Evolutionary conservation across 53 echinoderm and acorn worm genomes (phyloP), one percentile per base, ranked within the genome.

Genomic region (Temnopleurus reevesii): DNA sequence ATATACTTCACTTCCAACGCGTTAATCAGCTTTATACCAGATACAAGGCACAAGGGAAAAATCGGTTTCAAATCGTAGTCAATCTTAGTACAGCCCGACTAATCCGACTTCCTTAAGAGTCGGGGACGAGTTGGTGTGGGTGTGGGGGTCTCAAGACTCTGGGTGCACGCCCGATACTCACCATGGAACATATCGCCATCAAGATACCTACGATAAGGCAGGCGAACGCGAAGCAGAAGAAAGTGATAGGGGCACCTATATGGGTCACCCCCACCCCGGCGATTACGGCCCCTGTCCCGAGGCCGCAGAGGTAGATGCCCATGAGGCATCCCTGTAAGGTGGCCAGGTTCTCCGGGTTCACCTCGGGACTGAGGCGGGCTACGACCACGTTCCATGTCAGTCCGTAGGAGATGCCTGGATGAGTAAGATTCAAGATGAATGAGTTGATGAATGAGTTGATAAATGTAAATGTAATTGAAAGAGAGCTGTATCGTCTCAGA

Each of bases 381-480:
- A 93, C 93, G 4, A 96, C 43, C 35, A 93, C 90, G 38, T 95
- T 95, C 96, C 95, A 95, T 6, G 95, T 93, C 18, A 95, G 91
- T 5, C 95, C 95, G 9, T 89, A 89, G 26, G 95, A 95, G 44
- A 96, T 87, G 0, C 96, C 96, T 96, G n/a, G n/a, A n/a, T n/a
- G n/a, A n/a, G n/a, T n/a, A n/a, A n/a, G n/a, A n/a, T n/a, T n/a
- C n/a, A n/a, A n/a, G n/a, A n/a, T n/a, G n/a, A n/a, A n/a, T n/a
- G n/a, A n/a, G n/a, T n/a, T n/a, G n/a, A n/a, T n/a, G n/a, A n/a
- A n/a, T n/a, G n/a, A n/a, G n/a, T n/a, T n/a, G n/a, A n/a, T n/a
- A n/a, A n/a, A n/a, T n/a, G n/a, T n/a, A n/a, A n/a, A n/a, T n/a
- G n/a, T n/a, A n/a, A n/a, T n/a, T n/a, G n/a, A n/a, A n/a, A n/a